Evolutionary conservation across 2,888 invertebrate species (phyloP).

Genomic region (Cyrtodaria siliqua): DNA sequence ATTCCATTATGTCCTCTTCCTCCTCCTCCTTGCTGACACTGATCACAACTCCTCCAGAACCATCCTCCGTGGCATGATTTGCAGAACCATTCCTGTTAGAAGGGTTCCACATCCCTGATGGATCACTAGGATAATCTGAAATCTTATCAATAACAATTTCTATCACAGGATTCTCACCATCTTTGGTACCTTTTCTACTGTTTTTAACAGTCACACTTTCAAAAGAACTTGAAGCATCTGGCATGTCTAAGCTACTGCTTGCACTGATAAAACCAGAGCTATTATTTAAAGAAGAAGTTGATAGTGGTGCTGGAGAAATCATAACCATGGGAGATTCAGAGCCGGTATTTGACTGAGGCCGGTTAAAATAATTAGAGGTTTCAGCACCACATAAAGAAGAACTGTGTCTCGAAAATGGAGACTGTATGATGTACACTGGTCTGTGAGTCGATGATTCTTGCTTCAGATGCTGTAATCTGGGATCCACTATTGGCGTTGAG

Average conservation of each 20-base stretch:
- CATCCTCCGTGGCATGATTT: constrained; percentile 2
- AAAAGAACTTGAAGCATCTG: constrained; percentile 50
- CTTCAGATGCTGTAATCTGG: constrained; percentile 36
- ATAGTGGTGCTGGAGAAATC: constrained; percentile 3
- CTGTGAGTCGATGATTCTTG: constrained; percentile 53
- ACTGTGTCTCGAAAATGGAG: constrained; percentile 52
- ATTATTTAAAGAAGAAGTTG: constrained; percentile 43
- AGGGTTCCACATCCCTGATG: background rate
- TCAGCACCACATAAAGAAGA: constrained; percentile 3
- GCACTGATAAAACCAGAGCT: constrained; percentile 64
- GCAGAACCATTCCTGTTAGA: no score
- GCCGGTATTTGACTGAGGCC: background rate
- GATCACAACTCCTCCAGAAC: constrained; percentile 38
- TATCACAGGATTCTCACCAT: background rate
- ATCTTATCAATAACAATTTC: background rate
- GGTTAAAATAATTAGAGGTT: no score
- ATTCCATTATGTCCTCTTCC: constrained; percentile 9
- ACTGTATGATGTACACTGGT: constrained; percentile 56
- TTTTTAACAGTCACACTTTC: constrained; percentile 24
- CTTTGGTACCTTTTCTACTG: background rate
- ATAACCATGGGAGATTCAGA: constrained; percentile 2
- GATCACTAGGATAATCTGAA: background rate
- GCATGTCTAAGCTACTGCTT: constrained; percentile 50
- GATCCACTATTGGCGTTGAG: constrained; percentile 48
- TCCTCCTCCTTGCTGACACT: constrained; percentile 17